A percentile compares a stretch with the other conserved stretches of the same genome.
Conservation (phyloP, 2,113 vertebrate genomes). For the Megalops atlanticus region DNA sequence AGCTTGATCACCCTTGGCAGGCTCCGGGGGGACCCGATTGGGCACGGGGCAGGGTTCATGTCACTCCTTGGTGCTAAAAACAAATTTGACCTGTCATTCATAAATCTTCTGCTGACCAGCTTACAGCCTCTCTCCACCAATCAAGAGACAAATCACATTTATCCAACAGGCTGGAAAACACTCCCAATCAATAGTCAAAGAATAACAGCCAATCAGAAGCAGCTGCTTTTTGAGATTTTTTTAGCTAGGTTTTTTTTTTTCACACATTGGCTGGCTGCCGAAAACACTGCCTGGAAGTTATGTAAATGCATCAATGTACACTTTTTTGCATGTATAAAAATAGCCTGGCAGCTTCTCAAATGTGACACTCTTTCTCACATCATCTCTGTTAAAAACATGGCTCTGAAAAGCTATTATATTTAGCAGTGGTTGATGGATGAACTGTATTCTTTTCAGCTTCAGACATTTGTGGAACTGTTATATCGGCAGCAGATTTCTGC, state of each 20-base stretch:
- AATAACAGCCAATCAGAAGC: not conserved
- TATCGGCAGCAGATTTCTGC: conserved; percentile 52
- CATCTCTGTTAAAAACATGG: conserved; percentile 66
- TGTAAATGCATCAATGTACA: conserved; percentile 56
- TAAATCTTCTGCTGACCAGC: conserved; percentile 68
- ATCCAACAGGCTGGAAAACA: not conserved
- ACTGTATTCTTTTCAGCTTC: conserved; percentile 55
- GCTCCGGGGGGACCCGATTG: conserved; percentile 61
- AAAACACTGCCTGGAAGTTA: conserved; percentile 54
- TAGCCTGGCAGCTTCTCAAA: conserved; percentile 61
- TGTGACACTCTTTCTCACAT: conserved; percentile 70
- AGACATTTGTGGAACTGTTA: conserved; percentile 48
- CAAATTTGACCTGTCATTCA: conserved; percentile 67
- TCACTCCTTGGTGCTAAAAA: conserved; percentile 66
- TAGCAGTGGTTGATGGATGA: conserved; percentile 67
- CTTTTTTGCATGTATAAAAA: conserved; percentile 68
- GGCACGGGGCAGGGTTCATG: conserved; percentile 58
- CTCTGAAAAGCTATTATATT: conserved; percentile 73
- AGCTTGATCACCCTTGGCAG: conserved; percentile 45
- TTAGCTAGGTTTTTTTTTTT: not conserved
- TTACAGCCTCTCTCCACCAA: conserved; percentile 45
- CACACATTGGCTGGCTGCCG: conserved; percentile 4
- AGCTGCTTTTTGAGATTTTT: not conserved
- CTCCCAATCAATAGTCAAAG: conserved; percentile 20
- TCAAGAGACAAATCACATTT: not conserved